These are phyloP conservation scores for Scaptomyza polygonia DNA, from an alignment of 2,888 invertebrate species.

Conservation along the genomic window DNA sequence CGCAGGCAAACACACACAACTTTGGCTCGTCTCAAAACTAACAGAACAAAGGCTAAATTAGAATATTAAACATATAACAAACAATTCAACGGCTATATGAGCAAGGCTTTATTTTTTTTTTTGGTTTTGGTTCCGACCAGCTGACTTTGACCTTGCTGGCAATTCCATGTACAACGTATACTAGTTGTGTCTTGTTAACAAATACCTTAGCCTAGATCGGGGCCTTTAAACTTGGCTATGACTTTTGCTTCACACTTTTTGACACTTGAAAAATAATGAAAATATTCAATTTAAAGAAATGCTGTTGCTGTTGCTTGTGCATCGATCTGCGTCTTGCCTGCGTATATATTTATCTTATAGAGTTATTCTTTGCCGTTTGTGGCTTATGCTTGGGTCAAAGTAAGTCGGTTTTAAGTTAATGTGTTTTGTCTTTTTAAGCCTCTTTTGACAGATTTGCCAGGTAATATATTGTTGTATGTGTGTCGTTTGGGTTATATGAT, in stretches of 20 bases:
- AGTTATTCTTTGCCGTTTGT: constrained; percentile 13
- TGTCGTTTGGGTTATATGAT: constrained; percentile 33
- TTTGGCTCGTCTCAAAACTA: constrained; percentile 44
- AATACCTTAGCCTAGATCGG: constrained; percentile 23
- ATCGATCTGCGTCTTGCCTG: constrained; percentile 49
- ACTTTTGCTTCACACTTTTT: constrained; percentile 30
- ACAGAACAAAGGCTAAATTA: constrained; percentile 69
- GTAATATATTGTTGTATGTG: not conserved
- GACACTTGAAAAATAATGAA: not conserved
- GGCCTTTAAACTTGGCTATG: constrained; percentile 38
- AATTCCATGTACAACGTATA: constrained; percentile 14
- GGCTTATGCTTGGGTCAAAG: constrained; percentile 48
- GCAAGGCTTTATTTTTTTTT: constrained; percentile 45
- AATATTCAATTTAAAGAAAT: constrained; percentile 10
- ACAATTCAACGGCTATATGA: constrained; percentile 15
- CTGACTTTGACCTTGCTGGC: constrained; percentile 76
- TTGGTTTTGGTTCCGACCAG: constrained; percentile 67
- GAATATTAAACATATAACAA: constrained; percentile 62
- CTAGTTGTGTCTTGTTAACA: constrained; percentile 15
- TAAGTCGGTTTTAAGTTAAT: constrained; percentile 25
- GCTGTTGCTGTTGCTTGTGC: constrained; percentile 51
- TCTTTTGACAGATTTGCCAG: not conserved
- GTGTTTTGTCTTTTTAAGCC: not conserved
- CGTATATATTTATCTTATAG: constrained; percentile 22
- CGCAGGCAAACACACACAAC: constrained; percentile 42